A percentile compares a stretch with the other conserved stretches of the same genome.
phyloP scores from a whole-genome alignment of 2,113 vertebrate species.

The Stegostoma tigrinum region DNA sequence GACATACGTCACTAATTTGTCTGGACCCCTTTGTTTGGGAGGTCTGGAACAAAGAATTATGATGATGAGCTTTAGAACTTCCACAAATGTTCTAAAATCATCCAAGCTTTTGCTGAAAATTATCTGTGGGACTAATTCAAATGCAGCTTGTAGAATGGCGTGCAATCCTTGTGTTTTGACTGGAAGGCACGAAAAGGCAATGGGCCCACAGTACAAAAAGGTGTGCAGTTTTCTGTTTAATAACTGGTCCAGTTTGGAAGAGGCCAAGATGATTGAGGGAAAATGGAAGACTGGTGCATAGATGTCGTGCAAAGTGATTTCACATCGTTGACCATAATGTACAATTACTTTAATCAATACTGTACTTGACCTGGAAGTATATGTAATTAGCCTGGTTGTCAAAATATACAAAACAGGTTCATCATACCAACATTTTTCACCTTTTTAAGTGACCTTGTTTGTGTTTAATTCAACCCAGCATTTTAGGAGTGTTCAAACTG shows the following conservation, averaged over 20 bases:
- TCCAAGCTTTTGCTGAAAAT: not conserved
- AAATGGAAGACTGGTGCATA: too few species aligned
- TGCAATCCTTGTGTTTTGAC: not conserved
- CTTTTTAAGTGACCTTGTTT: not conserved
- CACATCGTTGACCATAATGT: not conserved
- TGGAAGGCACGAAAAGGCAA: too few species aligned
- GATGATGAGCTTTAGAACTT: not conserved
- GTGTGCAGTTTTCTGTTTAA: too few species aligned
- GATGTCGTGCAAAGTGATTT: not conserved
- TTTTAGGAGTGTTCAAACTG: not conserved
- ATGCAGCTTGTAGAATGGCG: not conserved
- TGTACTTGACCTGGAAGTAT: not conserved
- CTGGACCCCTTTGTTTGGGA: not conserved
- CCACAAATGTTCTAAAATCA: not conserved
- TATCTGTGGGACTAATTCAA: not conserved
- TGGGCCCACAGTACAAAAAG: too few species aligned
- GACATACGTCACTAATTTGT: not conserved
- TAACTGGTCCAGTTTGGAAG: not conserved
- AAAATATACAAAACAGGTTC: not conserved
- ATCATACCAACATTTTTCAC: not conserved
- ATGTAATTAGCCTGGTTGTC: not conserved
- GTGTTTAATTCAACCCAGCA: not conserved
- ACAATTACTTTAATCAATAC: not conserved
- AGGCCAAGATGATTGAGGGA: too few species aligned
- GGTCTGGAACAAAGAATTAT: not conserved